Percentiles rank a stretch among this genome's conserved stretches.
These are phyloP conservation scores for Acrobeloides nanus DNA, from an alignment of 2,888 invertebrate species.

Conservation along the genomic window DNA sequence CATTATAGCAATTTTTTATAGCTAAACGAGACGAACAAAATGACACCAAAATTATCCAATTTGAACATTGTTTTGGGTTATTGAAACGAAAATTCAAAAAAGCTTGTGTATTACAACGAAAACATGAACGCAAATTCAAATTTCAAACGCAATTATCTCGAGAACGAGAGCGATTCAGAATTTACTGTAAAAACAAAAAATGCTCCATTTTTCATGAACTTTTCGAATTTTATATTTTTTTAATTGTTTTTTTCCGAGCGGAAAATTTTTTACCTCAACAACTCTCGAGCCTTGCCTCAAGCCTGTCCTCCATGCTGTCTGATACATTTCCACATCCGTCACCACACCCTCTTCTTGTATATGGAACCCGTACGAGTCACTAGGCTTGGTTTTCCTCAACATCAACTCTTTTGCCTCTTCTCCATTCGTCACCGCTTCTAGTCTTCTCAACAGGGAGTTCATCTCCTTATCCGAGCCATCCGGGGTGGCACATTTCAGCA, in stretches of 20 bases:
- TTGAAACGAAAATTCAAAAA: too few species aligned
- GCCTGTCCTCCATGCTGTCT: constrained; percentile 66
- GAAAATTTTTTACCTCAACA: constrained; percentile 67
- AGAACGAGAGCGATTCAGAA: too few species aligned
- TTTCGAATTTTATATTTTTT: too few species aligned
- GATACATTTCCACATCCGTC: constrained; percentile 74
- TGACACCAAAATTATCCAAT: too few species aligned
- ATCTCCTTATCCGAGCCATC: constrained; percentile 62
- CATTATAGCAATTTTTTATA: too few species aligned
- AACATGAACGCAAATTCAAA: not conserved
- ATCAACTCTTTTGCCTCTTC: constrained; percentile 62
- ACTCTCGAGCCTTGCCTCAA: constrained; percentile 78
- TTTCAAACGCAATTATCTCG: too few species aligned
- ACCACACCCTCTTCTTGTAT: constrained; percentile 66
- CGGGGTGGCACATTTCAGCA: constrained; percentile 65
- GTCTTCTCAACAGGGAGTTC: constrained; percentile 71
- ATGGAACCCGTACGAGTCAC: constrained; percentile 47
- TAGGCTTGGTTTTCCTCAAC: constrained; percentile 32
- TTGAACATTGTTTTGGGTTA: too few species aligned
- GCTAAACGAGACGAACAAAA: too few species aligned
- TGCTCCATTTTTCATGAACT: too few species aligned
- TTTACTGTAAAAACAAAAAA: too few species aligned
- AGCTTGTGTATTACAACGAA: too few species aligned
- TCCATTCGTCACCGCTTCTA: constrained; percentile 70
- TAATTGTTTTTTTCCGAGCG: not conserved